phyloP scores from a whole-genome alignment of 2,113 vertebrate genomes.

The Limanda limanda region DNA sequence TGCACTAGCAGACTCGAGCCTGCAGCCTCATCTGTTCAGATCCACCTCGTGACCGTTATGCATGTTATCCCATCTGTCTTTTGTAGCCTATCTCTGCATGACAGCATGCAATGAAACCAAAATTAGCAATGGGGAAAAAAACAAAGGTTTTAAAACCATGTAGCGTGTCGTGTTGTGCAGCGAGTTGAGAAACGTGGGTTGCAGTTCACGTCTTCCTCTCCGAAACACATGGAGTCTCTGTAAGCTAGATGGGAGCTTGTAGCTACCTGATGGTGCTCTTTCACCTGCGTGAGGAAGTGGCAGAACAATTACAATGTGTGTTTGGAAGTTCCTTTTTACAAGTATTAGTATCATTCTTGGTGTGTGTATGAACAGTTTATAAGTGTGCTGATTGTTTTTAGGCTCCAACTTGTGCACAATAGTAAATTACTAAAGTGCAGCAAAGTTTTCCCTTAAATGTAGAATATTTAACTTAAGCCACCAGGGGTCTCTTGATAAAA shows the following conservation, averaged over 20 bases:
- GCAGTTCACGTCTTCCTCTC: not conserved
- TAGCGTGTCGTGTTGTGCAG: not conserved
- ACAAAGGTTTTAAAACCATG: not conserved
- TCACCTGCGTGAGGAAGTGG: not conserved
- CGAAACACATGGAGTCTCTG: not conserved
- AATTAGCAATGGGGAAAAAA: not conserved
- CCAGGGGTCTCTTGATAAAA: not conserved
- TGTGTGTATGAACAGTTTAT: not conserved
- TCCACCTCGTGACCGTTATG: conserved; percentile 39
- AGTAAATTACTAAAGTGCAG: not conserved
- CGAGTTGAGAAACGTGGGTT: not conserved
- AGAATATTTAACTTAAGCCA: not conserved
- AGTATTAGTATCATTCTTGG: not conserved
- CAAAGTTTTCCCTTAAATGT: not conserved
- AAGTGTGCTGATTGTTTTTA: not conserved
- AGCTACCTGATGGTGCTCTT: not conserved
- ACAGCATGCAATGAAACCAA: conserved; percentile 13
- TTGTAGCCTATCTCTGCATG: not conserved
- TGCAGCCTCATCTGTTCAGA: conserved; percentile 44
- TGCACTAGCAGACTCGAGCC: conserved; percentile 24
- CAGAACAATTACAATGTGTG: not conserved
- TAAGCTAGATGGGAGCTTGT: not conserved
- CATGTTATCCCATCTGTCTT: conserved; percentile 50
- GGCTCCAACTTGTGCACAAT: not conserved
- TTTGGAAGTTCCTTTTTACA: not conserved